These are phyloP conservation scores for Myzus persicae DNA, from an alignment of 1,140 invertebrate species.

Conservation along the genomic window DNA sequence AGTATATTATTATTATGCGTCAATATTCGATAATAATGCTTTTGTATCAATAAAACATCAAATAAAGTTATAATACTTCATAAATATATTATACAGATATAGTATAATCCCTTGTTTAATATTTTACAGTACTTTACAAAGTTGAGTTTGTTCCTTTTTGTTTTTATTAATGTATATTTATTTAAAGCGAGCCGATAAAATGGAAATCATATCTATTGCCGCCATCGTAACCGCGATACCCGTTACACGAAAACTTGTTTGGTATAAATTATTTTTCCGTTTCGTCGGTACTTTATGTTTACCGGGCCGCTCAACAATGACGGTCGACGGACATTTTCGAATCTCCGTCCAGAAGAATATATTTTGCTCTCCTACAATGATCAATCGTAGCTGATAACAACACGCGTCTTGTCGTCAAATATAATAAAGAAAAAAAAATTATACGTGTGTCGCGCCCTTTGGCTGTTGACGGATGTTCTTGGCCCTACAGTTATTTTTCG, in stretches of 20 bases:
- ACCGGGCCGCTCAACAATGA: no score
- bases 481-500: not conserved
- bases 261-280: not conserved
- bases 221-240: not conserved
- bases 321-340: not conserved
- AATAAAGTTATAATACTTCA: not conserved
- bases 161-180: not conserved
- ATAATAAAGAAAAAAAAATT: not conserved
- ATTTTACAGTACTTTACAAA: not conserved
- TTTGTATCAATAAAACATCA: not conserved
- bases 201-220: not conserved
- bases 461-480: not conserved
- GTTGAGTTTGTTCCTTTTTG: not conserved
- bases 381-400: no score
- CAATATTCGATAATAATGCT: not conserved
- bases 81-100: not conserved
- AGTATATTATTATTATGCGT: not conserved
- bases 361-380: not conserved
- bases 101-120: not conserved
- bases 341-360: not conserved
- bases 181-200: not conserved
- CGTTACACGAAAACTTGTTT: not conserved
- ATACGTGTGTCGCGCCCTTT: not conserved
- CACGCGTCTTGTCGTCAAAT: no score
- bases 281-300: not conserved